A percentile compares a stretch with the other conserved stretches of the same genome.
These are phyloP conservation scores for Drosophila mercatorum DNA, from an alignment of 2,888 invertebrate species.

Conservation along the genomic window DNA sequence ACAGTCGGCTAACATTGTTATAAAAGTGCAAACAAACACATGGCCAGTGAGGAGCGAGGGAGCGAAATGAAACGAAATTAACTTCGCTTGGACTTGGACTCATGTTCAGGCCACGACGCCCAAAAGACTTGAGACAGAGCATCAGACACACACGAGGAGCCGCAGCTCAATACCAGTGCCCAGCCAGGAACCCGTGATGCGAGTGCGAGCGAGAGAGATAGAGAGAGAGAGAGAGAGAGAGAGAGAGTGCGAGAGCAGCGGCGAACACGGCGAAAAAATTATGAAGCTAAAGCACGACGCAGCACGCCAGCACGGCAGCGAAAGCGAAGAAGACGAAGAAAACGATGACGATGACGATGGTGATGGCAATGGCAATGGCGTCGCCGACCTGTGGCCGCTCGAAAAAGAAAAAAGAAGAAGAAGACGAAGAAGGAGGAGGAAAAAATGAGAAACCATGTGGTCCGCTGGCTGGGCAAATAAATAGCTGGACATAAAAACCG, in stretches of 20 bases:
- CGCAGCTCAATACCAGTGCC: conserved; percentile 23
- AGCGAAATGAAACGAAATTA: conserved; percentile 34
- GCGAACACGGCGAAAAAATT: conserved; percentile 60
- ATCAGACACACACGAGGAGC: conserved; percentile 47
- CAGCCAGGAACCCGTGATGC: background rate
- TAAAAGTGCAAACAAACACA: conserved; percentile 80
- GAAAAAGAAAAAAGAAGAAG: conserved; percentile 4
- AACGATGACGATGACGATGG: conserved; percentile 38
- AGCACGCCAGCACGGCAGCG: conserved; percentile 24
- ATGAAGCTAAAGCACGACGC: conserved; percentile 58
- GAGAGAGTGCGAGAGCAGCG: conserved; percentile 35
- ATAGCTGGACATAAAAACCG: conserved; percentile 71
- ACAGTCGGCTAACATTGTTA: conserved; percentile 73
- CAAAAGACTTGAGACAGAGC: conserved; percentile 34
- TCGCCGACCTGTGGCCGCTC: conserved; percentile 64
- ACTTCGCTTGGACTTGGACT: conserved; percentile 60
- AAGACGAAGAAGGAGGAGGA: conserved; percentile 37
- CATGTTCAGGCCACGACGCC: conserved; percentile 38
- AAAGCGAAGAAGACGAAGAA: conserved; percentile 31
- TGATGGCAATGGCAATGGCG: conserved; percentile 33
- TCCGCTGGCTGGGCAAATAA: conserved; percentile 72
- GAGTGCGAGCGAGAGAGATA: conserved; percentile 16
- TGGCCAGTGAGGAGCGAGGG: background rate
- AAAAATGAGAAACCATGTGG: conserved; percentile 78
- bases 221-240: conserved; percentile 31